Evolutionary conservation across 2,888 invertebrate genomes (phyloP).

Genomic region (Drosophila siamana): DNA sequence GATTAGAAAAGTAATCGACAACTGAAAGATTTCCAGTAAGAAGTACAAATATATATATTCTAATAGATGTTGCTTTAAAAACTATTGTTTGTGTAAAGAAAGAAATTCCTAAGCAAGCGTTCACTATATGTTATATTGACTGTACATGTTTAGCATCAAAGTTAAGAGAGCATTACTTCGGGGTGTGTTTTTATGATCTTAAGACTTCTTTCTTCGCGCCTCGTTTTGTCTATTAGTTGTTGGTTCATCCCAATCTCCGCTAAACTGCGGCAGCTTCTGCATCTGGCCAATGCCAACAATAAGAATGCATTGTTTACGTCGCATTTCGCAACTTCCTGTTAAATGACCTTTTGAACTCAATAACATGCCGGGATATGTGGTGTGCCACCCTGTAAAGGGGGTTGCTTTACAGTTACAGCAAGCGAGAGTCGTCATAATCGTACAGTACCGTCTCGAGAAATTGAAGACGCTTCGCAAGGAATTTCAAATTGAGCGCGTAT

Average conservation of each 20-base stretch:
- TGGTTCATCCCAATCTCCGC: constrained; percentile 25
- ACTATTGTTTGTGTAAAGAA: neutral
- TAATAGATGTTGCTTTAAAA: neutral
- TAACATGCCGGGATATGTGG: neutral
- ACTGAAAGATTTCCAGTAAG: too few species aligned
- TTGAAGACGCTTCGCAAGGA: neutral
- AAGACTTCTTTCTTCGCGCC: neutral
- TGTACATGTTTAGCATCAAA: neutral
- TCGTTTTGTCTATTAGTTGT: neutral
- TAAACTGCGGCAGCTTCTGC: neutral
- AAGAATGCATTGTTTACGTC: constrained; percentile 45
- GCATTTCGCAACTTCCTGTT: constrained; percentile 24
- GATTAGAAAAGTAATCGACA: neutral
- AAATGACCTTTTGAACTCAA: constrained; percentile 57
- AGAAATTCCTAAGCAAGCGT: neutral
- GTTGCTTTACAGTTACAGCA: constrained; percentile 31
- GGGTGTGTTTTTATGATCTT: neutral
- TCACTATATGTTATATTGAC: neutral
- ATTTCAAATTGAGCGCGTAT: neutral
- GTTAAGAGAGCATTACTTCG: neutral
- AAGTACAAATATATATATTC: too few species aligned
- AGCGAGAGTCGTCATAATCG: neutral
- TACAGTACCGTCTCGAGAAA: constrained; percentile 11
- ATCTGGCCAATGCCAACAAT: constrained; percentile 37
- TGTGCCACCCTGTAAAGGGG: constrained; percentile 22